phyloP scores from a whole-genome alignment of 2,113 vertebrate species.

The Salvelinus fontinalis region DNA sequence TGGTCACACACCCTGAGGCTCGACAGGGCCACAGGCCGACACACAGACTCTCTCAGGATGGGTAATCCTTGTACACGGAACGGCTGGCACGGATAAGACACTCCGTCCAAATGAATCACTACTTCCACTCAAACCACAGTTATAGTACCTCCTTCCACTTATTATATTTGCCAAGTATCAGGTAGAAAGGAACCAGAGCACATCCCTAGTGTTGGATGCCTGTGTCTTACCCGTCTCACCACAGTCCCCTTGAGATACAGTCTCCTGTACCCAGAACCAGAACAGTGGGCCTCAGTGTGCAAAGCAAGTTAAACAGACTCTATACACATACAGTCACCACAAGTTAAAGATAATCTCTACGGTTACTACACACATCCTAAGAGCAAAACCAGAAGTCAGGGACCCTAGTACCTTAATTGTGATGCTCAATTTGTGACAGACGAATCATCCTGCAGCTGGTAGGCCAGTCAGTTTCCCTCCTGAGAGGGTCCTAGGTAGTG shows the following conservation, averaged over 20 bases:
- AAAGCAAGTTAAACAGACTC: background rate
- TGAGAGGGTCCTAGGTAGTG: background rate
- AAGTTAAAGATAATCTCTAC: too few relatives aligned
- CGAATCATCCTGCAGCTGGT: background rate
- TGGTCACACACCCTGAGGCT: slow-evolving; percentile 28
- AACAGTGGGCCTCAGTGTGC: background rate
- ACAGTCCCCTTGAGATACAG: background rate
- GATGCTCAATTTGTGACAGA: slow-evolving; percentile 29
- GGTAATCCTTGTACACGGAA: too few relatives aligned
- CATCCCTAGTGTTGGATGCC: too few relatives aligned
- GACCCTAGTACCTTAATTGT: slow-evolving; percentile 20
- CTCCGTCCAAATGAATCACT: too few relatives aligned
- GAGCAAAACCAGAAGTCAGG: slow-evolving; percentile 19
- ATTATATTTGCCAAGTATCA: too few relatives aligned
- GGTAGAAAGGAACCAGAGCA: too few relatives aligned
- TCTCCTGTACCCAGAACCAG: background rate
- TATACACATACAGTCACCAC: background rate
- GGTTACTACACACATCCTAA: background rate
- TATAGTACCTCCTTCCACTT: too few relatives aligned
- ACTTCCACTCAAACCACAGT: too few relatives aligned
- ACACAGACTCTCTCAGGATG: too few relatives aligned
- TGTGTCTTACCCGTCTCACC: too few relatives aligned
- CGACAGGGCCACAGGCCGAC: too few relatives aligned
- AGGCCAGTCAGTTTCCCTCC: slow-evolving; percentile 16
- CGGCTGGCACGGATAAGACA: background rate